Base-by-base conservation (phyloP, 1,140 invertebrate species). In the Elymnias hypermnestra region DNA sequence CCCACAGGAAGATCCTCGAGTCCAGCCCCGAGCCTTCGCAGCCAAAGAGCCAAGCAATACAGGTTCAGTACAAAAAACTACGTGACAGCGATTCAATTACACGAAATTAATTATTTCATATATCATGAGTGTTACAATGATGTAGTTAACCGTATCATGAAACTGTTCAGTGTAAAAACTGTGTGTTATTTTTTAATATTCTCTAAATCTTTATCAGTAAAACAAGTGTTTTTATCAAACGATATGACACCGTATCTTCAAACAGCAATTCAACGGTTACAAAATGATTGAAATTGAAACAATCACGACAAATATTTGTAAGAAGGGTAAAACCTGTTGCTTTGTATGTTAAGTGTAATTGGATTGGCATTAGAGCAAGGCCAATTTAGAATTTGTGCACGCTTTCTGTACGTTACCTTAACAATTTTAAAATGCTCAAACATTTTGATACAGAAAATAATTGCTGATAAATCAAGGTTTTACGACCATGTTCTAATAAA, bases 41-140 rank as follows among this genome's bases (percentile, higher is more conserved):
- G 81, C 45, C 81, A 83, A 44, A 54, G 78, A 35, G 79, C 83
- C 7, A 84, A 85, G 51, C 82, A 83, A 52, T 86, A 86, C 81
- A 86, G 85, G 85, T 87, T 69, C 54, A 17, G 5, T 17, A 39
- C 3, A 21, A 21, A 21, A 21, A 4, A 40, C 8, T 37, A 12
- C 19, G 28, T 13, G 21, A 39, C 6, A 38, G 44, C n/a, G 42
- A 1, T 29, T 35, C 21, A 7, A 14, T 36, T 38, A 35, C 14
- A 13, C 38, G 12, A 43, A 39, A 36, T 35, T 14, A 35, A 35
- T 17, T 35, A 5, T 36, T 19, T 5, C 8, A 21, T 33, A 9
- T 33, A 13, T 26, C 4, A 14, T 13, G 2, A 4, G 29, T 15
- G 14, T 14, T 31, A 14, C n/a, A n/a, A n/a, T n/a, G n/a, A 31